A percentile compares a stretch with the other conserved stretches of the same genome.
These are phyloP conservation scores for Molossus alvarezi DNA, from an alignment of 2,797 vertebrate species.

Conservation along the genomic window DNA sequence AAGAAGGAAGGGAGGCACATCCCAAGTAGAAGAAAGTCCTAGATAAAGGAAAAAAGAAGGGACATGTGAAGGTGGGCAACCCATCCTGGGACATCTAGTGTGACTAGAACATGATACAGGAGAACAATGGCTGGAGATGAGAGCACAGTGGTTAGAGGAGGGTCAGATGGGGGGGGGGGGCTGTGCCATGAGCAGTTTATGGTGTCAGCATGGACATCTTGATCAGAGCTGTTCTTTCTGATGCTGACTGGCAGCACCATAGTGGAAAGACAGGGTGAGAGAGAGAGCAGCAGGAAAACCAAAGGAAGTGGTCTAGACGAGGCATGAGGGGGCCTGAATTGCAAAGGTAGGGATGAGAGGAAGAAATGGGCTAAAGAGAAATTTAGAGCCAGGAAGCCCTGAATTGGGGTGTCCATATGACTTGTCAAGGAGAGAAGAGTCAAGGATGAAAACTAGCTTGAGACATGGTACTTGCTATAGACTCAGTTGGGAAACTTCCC, in stretches of 20 bases:
- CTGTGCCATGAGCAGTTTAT: not conserved
- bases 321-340: not conserved
- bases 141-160: not conserved
- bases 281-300: not conserved
- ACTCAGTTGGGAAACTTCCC: not conserved
- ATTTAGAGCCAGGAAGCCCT: not conserved
- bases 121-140: not conserved
- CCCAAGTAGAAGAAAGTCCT: not conserved
- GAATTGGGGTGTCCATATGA: not conserved
- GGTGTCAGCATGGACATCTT: too few species aligned
- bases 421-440: not conserved
- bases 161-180: too few species aligned
- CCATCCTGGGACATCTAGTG: not conserved
- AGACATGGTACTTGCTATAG: not conserved
- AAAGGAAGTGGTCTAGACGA: not conserved
- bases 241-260: not conserved
- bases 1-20: not conserved
- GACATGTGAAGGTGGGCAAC: not conserved
- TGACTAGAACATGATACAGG: too few species aligned
- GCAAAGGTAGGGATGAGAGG: too few species aligned
- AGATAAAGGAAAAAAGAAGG: not conserved
- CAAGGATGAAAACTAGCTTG: not conserved
- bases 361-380: not conserved
- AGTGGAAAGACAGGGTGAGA: not conserved
- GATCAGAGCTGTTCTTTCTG: not conserved